Evolutionary conservation across 2,888 invertebrate genomes (phyloP), one percentile per base, ranked within the genome.

Genomic region (Sepioteuthis lessoniana): DNA sequence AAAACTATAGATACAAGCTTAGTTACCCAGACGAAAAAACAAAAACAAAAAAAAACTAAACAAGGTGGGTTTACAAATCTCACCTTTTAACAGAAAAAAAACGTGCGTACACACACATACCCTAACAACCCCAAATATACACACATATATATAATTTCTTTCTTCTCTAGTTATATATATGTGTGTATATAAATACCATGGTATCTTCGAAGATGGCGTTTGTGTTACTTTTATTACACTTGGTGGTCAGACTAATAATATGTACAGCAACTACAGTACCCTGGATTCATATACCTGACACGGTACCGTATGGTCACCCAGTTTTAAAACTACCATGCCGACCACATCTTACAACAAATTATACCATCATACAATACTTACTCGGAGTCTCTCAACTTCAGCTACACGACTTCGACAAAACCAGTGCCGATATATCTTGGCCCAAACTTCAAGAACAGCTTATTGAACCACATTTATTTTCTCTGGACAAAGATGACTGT

Each of bases 191-290:
- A 92, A 47, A 47, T n/a, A 46, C 92, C n/a, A 92, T 92, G 92
- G 31, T 13, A 46, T 92, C 92, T 92, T 10, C 47, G 42, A 92
- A 92, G 47, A 92, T 92, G 92, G 92, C 92, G 92, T 92, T 46
- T 47, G n/a, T 47, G 21, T 21, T 46, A n/a, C 47, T 92, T 25
- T 91, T 91, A 21, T 92, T 92, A 19, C 92, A 92, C 46, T 92
- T 47, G 31, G 47, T 46, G 4, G n/a, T 92, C 25, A 19, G 7
- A n/a, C 31, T 92, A 47, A 42, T 31, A 92, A 4, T 46, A 38
- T 92, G 46, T 46, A 42, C 92, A n/a, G 42, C 46, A 42, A 38
- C 38, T n/a, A n/a, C 76, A 76, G 76, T 76, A 47, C n/a, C 46
- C 46, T 31, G 92, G 92, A 92, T 92, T 25, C 47, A 42, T 38